phyloP scores from a whole-genome alignment of 1,140 invertebrate genomes.

The Dufourea novaeangliae region DNA sequence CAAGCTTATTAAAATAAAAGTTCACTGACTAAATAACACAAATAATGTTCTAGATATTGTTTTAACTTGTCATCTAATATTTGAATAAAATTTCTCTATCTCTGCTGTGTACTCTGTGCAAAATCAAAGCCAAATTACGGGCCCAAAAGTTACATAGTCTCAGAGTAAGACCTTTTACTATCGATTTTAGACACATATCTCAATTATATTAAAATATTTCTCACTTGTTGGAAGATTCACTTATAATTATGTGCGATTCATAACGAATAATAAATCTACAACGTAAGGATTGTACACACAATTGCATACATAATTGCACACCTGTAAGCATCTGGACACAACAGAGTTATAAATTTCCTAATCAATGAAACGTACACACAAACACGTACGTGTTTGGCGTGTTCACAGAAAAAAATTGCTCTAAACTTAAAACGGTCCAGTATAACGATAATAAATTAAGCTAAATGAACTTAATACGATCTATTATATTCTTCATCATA shows the following conservation, averaged over 20 bases:
- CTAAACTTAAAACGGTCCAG: background rate
- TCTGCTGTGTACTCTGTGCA: background rate
- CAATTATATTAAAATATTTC: background rate
- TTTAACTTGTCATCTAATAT: background rate
- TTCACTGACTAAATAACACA: background rate
- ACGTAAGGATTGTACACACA: background rate
- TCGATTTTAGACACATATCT: background rate
- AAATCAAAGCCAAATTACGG: background rate
- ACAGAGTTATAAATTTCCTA: conserved; percentile 1
- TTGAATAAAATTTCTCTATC: background rate
- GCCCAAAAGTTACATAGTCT: background rate
- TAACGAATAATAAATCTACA: conserved; percentile 12
- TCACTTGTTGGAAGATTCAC: background rate
- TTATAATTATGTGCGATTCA: conserved; percentile 26
- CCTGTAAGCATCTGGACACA: background rate
- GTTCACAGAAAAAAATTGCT: conserved; percentile 10
- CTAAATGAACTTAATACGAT: conserved; percentile 41
- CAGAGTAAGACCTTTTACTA: background rate
- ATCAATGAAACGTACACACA: background rate
- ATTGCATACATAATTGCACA: background rate
- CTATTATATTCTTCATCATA: conserved; percentile 24
- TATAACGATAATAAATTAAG: conserved; percentile 58
- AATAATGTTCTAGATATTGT: background rate
- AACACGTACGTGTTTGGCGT: background rate
- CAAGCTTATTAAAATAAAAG: background rate